Evolutionary conservation across 1,140 invertebrate species (phyloP).

Genomic region (Megalopta genalis): DNA sequence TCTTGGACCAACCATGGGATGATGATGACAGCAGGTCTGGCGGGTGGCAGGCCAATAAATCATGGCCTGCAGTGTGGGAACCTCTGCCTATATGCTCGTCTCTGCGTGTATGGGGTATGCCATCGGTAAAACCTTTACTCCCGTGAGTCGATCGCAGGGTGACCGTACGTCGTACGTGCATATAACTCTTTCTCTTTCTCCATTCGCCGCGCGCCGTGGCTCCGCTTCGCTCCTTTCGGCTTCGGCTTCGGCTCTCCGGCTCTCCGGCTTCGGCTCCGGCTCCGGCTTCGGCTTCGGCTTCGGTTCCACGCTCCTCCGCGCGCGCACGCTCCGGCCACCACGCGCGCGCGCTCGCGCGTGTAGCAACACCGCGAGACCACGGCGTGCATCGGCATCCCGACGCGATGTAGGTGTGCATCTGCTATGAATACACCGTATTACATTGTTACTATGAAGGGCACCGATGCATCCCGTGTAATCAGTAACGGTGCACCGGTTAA

Average conservation of each 20-base stretch:
- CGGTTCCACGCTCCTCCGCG: slow-evolving; percentile 1
- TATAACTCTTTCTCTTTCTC: slow-evolving; percentile 17
- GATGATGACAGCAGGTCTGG: slow-evolving; percentile 75
- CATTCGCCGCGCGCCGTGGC: not conserved
- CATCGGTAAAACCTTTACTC: slow-evolving; percentile 64
- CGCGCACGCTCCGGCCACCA: slow-evolving; percentile 8
- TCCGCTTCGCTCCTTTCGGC: not conserved
- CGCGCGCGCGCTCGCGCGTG: slow-evolving; percentile 12
- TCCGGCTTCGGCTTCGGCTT: not conserved
- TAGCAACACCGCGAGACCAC: slow-evolving; percentile 12
- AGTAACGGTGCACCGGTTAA: slow-evolving; percentile 53
- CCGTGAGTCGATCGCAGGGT: slow-evolving; percentile 48
- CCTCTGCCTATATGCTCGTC: slow-evolving; percentile 57
- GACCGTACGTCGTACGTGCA: slow-evolving; percentile 25
- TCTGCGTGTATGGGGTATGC: slow-evolving; percentile 56
- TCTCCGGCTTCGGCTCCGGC: no score
- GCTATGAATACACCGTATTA: slow-evolving; percentile 54
- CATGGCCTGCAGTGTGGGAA: slow-evolving; percentile 72
- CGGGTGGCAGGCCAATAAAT: slow-evolving; percentile 77
- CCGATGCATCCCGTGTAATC: slow-evolving; percentile 39
- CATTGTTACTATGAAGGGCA: slow-evolving; percentile 42
- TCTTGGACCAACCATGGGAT: slow-evolving; percentile 58
- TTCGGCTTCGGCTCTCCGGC: no score
- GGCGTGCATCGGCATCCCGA: not conserved
- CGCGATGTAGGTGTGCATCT: slow-evolving; percentile 25